Percentiles rank a stretch among this genome's conserved stretches.
Conservation (phyloP, 2,797 vertebrate genomes). For the Chrysolophus pictus region DNA sequence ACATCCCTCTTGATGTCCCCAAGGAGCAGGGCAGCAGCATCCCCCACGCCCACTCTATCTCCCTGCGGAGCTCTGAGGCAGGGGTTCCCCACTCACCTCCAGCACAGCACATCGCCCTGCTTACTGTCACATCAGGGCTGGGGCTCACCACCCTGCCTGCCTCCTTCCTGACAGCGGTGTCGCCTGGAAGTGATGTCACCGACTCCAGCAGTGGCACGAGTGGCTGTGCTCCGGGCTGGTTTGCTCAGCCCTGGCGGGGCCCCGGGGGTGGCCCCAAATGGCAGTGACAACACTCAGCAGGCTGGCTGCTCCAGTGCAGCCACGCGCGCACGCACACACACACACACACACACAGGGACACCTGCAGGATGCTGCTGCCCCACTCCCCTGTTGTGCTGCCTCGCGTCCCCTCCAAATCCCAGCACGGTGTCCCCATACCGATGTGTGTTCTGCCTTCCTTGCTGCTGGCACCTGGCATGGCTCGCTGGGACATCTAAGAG, state of each 20-base stretch:
- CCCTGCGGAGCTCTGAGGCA: fast-evolving
- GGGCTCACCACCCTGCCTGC: background rate
- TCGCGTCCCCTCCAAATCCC: fast-evolving
- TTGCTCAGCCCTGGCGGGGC: conserved; percentile 8
- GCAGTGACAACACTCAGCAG: conserved; percentile 29
- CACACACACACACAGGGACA: background rate
- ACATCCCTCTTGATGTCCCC: background rate
- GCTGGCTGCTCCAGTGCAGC: background rate
- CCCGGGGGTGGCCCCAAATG: conserved; percentile 42
- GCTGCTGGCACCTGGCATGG: background rate
- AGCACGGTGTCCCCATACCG: background rate
- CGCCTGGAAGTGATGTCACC: conserved; percentile 69
- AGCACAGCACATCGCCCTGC: background rate
- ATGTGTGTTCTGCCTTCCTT: background rate
- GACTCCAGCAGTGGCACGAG: background rate
- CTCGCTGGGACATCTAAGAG: background rate
- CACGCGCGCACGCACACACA: background rate
- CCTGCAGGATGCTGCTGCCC: background rate
- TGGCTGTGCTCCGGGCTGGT: background rate
- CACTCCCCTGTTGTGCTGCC: background rate
- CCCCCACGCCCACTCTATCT: background rate
- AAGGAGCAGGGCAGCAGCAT: background rate
- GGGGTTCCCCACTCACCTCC: conserved; percentile 32
- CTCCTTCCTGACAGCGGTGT: conserved; percentile 27
- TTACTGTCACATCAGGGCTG: background rate